A percentile compares a stretch with the other conserved stretches of the same genome.
Conservation (phyloP, 2,113 vertebrate genomes). For the Condylura cristata region DNA sequence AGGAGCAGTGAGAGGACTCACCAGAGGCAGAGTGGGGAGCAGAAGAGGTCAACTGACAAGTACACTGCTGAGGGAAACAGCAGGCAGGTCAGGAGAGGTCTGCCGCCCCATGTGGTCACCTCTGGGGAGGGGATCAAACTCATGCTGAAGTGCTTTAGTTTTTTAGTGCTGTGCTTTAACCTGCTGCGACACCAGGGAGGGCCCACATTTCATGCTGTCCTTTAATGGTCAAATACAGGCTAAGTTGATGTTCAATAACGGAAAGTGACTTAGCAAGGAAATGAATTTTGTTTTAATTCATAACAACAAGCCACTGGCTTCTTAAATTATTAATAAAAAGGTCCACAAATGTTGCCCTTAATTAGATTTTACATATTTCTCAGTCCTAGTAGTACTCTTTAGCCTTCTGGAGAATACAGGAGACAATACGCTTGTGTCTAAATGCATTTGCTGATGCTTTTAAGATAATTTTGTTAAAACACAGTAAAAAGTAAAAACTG, state of each 20-base stretch:
- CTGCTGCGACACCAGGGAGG: too few species aligned
- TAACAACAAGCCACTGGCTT: neutral
- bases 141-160: too few species aligned
- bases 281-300: constrained; percentile 13
- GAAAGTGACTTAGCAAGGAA: neutral
- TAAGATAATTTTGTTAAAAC: constrained; percentile 19
- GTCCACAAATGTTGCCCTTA: neutral
- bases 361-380: neutral
- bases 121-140: too few species aligned
- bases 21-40: too few species aligned
- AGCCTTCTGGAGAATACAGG: neutral
- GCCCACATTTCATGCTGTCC: too few species aligned
- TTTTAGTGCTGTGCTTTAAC: too few species aligned
- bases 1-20: too few species aligned
- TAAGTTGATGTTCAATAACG: neutral
- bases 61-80: too few species aligned
- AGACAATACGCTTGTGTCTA: neutral
- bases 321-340: neutral
- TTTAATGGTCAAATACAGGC: constrained; percentile 8
- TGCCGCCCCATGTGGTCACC: too few species aligned
- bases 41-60: too few species aligned
- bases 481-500: neutral
- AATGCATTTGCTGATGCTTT: neutral
- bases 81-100: too few species aligned
- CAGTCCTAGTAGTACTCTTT: neutral